These are phyloP conservation scores for Bothrops jararaca DNA, from an alignment of 2,113 vertebrate species.

Conservation along the genomic window DNA sequence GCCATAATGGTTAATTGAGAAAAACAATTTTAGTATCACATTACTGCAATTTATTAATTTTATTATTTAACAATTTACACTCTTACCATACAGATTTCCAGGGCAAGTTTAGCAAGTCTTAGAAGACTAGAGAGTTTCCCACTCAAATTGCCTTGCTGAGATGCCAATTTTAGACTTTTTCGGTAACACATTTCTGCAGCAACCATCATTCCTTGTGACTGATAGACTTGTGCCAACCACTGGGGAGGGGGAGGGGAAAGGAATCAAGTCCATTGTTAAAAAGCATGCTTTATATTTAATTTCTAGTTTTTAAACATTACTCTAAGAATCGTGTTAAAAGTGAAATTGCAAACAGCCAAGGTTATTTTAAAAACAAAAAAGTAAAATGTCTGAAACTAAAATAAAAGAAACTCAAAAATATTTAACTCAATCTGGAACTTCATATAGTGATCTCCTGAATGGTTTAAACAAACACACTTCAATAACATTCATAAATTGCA, in stretches of 20 bases:
- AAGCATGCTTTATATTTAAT: neutral
- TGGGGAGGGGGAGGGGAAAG: constrained; percentile 58
- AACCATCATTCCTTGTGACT: constrained; percentile 84
- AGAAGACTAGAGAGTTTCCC: constrained; percentile 87
- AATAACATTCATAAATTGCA: neutral
- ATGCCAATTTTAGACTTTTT: constrained; percentile 89
- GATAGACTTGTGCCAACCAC: constrained; percentile 92
- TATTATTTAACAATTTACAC: neutral
- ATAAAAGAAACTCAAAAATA: neutral
- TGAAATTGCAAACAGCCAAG: neutral
- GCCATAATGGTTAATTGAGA: neutral
- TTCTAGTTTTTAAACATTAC: neutral
- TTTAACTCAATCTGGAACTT: neutral
- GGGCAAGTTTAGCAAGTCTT: constrained; percentile 82
- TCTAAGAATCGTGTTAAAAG: neutral
- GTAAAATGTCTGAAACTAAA: neutral
- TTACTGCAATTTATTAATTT: constrained; percentile 9
- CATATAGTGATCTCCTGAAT: neutral
- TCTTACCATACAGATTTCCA: constrained; percentile 85
- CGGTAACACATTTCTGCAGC: constrained; percentile 91
- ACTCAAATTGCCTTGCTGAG: constrained; percentile 82
- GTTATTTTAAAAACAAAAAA: neutral
- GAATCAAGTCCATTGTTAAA: neutral
- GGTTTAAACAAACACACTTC: neutral
- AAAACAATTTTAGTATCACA: neutral